Conservation (phyloP, 2,113 vertebrate genomes). For the Hiodon tergisus region DNA sequence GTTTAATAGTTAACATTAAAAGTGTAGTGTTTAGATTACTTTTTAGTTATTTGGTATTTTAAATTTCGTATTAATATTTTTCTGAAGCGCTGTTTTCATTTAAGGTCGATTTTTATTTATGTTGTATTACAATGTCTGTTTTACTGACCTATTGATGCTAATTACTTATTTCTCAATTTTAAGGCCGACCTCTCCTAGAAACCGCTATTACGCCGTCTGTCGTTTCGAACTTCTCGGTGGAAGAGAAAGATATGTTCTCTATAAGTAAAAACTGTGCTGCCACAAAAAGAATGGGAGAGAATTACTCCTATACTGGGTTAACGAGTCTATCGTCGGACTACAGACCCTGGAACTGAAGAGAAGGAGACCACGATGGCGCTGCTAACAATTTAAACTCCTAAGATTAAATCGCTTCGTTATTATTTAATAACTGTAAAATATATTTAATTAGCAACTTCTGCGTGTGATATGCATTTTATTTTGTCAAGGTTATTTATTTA, state of each 20-base stretch:
- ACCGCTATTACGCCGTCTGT: slow-evolving; percentile 33
- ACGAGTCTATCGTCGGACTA: slow-evolving; percentile 54
- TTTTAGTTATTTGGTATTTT: no score
- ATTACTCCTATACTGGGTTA: slow-evolving; percentile 44
- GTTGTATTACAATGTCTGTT: no score
- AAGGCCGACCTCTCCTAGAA: slow-evolving; percentile 49
- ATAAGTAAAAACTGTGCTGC: slow-evolving; percentile 32
- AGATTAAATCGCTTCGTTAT: slow-evolving; percentile 11
- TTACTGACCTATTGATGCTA: not conserved
- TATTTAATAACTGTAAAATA: slow-evolving; percentile 20
- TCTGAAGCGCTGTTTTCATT: not conserved
- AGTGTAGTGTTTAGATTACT: no score
- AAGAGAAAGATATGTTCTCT: slow-evolving; percentile 34
- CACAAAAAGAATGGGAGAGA: slow-evolving; percentile 38
- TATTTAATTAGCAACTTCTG: slow-evolving; percentile 24
- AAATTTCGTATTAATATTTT: not conserved
- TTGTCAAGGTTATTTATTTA: slow-evolving; percentile 17
- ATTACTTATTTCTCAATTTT: slow-evolving; percentile 12
- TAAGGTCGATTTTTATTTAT: not conserved
- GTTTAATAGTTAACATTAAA: no score
- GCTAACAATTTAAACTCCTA: slow-evolving; percentile 6
- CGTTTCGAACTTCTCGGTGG: slow-evolving; percentile 28
- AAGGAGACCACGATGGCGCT: slow-evolving; percentile 4
- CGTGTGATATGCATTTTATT: not conserved
- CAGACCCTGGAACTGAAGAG: slow-evolving; percentile 64